Evolutionary conservation across 2,113 vertebrate species (phyloP).

Genomic region (Oncorhynchus kisutch): DNA sequence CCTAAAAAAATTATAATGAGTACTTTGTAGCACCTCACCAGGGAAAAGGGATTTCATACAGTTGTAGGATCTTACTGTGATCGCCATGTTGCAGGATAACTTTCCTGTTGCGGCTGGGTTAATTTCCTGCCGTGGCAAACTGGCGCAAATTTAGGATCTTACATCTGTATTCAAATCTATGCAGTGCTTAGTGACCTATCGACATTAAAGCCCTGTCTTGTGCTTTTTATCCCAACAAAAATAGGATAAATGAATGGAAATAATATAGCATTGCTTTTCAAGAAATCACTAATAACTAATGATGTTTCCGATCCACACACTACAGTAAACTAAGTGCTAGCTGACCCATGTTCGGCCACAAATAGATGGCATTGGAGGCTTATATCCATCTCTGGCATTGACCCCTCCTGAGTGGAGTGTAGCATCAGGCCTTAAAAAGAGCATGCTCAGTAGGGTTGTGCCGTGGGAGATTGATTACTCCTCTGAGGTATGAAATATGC

Average conservation of each 20-base stretch:
- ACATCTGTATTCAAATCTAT: no score
- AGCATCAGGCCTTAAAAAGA: not conserved
- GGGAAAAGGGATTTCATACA: no score
- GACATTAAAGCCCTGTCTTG: not conserved
- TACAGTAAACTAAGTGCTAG: not conserved
- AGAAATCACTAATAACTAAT: not conserved
- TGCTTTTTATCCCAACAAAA: not conserved
- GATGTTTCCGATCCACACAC: not conserved
- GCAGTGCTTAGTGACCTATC: not conserved
- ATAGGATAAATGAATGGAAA: not conserved
- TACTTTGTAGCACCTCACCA: no score
- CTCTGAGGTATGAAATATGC: slow-evolving; percentile 9
- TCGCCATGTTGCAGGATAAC: not conserved
- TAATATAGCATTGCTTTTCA: not conserved
- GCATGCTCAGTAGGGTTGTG: slow-evolving; percentile 7
- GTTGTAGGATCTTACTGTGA: no score
- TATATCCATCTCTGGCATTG: not conserved
- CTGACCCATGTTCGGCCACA: not conserved
- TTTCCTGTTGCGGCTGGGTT: not conserved
- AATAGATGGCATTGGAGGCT: no score
- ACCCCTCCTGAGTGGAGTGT: not conserved
- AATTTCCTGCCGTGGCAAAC: no score
- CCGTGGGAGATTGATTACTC: slow-evolving; percentile 11
- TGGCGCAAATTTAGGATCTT: no score
- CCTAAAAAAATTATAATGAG: no score